Conservation (phyloP, 2,888 invertebrate species). For the Buathra laborator region DNA sequence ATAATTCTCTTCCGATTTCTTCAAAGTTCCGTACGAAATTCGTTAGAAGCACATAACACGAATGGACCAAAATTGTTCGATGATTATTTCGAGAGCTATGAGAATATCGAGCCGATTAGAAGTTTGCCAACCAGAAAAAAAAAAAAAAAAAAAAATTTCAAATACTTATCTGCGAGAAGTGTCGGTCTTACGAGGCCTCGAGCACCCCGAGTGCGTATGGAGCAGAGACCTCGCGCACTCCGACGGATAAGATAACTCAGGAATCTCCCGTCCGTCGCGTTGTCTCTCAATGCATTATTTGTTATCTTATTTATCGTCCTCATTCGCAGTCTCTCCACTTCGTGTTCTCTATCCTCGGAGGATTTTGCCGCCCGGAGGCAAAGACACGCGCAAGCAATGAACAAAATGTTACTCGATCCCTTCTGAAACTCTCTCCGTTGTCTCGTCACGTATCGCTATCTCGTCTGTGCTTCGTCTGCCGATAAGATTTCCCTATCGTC, state of each 20-base stretch:
- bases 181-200: conserved; percentile 65
- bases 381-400: conserved; percentile 1
- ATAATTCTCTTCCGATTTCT: neutral
- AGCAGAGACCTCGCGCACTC: conserved; percentile 61
- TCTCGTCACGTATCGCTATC: conserved; percentile 31
- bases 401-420: conserved; percentile 31
- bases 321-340: neutral
- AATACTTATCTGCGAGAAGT: conserved; percentile 73
- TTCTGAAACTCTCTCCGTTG: neutral
- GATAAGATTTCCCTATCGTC: conserved; percentile 41
- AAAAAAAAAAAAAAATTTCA: neutral
- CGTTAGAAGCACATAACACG: neutral
- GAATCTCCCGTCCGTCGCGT: conserved; percentile 66
- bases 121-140: conserved; percentile 22
- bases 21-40: conserved; percentile 12
- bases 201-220: conserved; percentile 69
- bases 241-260: conserved; percentile 78
- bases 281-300: conserved; percentile 62
- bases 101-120: conserved; percentile 1
- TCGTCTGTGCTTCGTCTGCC: conserved; percentile 29
- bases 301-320: conserved; percentile 58
- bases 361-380: conserved; percentile 13
- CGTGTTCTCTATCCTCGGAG: neutral
- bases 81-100: conserved; percentile 4
- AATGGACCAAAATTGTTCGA: neutral